phyloP scores from a whole-genome alignment of 2,888 invertebrate genomes.

The Pimpla rufipes region DNA sequence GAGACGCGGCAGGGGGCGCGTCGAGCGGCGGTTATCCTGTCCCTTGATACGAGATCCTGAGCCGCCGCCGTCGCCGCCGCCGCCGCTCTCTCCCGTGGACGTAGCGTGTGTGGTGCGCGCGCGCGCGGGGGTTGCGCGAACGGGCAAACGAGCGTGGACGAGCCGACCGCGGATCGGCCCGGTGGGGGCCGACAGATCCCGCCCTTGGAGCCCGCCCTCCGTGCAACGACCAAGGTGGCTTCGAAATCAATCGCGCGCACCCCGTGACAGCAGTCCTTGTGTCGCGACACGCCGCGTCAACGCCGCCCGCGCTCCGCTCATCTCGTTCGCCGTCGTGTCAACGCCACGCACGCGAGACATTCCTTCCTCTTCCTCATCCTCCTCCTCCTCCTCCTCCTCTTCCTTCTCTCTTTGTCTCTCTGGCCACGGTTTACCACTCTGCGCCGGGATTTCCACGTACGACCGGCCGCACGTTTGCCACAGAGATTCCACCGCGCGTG shows the following conservation, averaged over 20 bases:
- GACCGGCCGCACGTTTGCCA: too few species aligned
- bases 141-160: constrained; percentile 44
- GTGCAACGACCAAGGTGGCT: constrained; percentile 70
- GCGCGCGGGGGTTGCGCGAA: constrained; percentile 53
- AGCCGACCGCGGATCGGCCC: constrained; percentile 24
- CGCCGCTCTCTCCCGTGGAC: constrained; percentile 1
- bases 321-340: constrained; percentile 11
- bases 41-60: constrained; percentile 24
- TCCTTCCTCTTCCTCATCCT: too few species aligned
- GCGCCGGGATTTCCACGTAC: too few species aligned
- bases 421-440: too few species aligned
- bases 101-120: constrained; percentile 59
- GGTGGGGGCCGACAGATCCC: constrained; percentile 74
- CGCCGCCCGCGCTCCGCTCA: constrained; percentile 23
- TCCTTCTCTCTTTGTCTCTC: too few species aligned
- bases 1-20: neutral
- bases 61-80: too few species aligned
- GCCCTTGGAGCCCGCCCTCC: constrained; percentile 76
- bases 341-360: constrained; percentile 52
- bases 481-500: too few species aligned
- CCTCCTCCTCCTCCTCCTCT: too few species aligned
- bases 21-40: constrained; percentile 60
- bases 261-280: constrained; percentile 76
- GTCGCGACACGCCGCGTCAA: constrained; percentile 68
- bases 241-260: constrained; percentile 78